Conservation (phyloP, 2,113 vertebrate species). For the Mustela nigripes region DNA sequence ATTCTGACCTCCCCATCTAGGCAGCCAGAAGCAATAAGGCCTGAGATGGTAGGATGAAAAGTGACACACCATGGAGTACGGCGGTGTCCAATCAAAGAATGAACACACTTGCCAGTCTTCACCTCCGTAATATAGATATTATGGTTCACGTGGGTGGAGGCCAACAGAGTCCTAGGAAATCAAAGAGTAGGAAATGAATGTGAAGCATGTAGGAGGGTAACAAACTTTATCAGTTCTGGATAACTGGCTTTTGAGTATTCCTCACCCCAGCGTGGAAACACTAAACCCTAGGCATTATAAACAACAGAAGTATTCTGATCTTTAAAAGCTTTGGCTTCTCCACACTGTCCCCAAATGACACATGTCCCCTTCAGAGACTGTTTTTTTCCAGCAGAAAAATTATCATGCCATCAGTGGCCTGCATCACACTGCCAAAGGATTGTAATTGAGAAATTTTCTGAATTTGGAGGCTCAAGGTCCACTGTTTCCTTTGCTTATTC, state of each 20-base stretch:
- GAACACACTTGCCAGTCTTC: conserved; percentile 98
- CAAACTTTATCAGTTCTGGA: conserved; percentile 19
- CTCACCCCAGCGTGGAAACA: neutral
- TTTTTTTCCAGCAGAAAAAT: conserved; percentile 39
- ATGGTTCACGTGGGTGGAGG: conserved; percentile 99
- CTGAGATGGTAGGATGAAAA: conserved; percentile 98
- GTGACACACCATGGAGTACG: conserved; percentile 99
- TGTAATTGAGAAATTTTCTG: neutral
- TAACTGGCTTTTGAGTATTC: neutral
- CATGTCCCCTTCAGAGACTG: neutral
- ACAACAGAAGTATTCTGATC: conserved; percentile 34
- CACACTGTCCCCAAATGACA: conserved; percentile 34
- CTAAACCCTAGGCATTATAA: neutral
- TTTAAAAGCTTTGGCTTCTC: conserved; percentile 41
- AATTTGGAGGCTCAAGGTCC: neutral
- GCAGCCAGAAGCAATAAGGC: conserved; percentile 98
- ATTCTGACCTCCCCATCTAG: conserved; percentile 99
- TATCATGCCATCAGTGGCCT: neutral
- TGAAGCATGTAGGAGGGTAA: neutral
- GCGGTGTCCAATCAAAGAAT: conserved; percentile 98
- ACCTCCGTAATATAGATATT: conserved; percentile 99
- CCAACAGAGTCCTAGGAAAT: conserved; percentile 94
- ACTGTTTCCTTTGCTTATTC: conserved; percentile 31
- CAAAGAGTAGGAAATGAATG: conserved; percentile 61
- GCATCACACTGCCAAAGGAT: neutral